Evolutionary conservation across 2,113 vertebrate species (phyloP).

Genomic region (Holacanthus passer): DNA sequence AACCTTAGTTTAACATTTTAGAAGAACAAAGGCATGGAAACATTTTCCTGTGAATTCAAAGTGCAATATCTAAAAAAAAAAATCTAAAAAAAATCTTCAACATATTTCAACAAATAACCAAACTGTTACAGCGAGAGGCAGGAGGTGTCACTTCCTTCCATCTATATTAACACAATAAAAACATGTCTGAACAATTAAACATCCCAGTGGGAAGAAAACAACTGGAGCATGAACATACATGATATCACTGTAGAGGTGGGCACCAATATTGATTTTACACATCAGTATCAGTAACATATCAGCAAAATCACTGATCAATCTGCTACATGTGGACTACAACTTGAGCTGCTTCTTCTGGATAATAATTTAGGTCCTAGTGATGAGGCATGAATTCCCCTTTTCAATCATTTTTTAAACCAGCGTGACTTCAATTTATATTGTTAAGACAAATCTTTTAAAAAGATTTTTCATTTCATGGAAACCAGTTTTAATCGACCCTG

Average conservation of each 20-base stretch:
- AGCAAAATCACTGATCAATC: slow-evolving; percentile 23
- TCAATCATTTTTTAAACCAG: slow-evolving; percentile 2
- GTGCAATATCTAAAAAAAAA: slow-evolving; percentile 56
- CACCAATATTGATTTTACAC: slow-evolving; percentile 29
- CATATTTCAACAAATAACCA: slow-evolving; percentile 45
- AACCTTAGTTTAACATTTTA: slow-evolving; percentile 14
- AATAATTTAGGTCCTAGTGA: slow-evolving; percentile 18
- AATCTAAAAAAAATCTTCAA: slow-evolving; percentile 46
- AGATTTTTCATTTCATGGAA: background rate
- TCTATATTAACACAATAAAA: slow-evolving; percentile 53
- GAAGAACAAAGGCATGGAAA: slow-evolving; percentile 11
- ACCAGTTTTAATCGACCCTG: slow-evolving; percentile 1
- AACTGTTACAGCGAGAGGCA: slow-evolving; percentile 31
- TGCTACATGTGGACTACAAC: slow-evolving; percentile 34
- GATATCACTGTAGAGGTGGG: slow-evolving; percentile 18
- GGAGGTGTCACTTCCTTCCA: slow-evolving; percentile 33
- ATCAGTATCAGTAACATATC: slow-evolving; percentile 2
- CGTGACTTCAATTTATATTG: slow-evolving; percentile 21
- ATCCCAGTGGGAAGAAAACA: slow-evolving; percentile 20
- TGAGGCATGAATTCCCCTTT: slow-evolving; percentile 4
- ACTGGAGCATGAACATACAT: slow-evolving; percentile 33
- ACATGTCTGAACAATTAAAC: slow-evolving; percentile 44
- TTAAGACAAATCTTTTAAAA: slow-evolving; percentile 8
- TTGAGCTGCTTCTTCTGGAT: slow-evolving; percentile 8
- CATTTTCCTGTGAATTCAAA: slow-evolving; percentile 44